Conservation (phyloP, 2,113 vertebrate genomes). For the Protobothrops mucrosquamatus region DNA sequence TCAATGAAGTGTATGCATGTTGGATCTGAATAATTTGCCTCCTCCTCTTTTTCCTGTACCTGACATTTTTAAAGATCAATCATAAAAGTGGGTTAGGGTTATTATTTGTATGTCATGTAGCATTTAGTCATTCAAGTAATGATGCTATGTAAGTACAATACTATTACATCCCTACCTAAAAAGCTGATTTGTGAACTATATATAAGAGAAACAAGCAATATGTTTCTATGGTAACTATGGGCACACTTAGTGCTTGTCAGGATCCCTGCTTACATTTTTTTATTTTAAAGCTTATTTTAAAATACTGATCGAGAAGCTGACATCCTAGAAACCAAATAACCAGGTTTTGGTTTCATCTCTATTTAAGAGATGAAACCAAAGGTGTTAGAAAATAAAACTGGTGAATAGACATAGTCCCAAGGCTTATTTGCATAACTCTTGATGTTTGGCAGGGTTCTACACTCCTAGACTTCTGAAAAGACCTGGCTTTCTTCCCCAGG, state of each 20-base stretch:
- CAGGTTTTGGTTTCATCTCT: background rate
- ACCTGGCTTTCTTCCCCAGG: background rate
- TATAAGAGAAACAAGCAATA: background rate
- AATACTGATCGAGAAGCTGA: background rate
- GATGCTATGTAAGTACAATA: background rate
- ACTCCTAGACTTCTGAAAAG: background rate
- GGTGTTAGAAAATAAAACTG: background rate
- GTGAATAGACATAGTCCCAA: background rate
- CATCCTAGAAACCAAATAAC: background rate
- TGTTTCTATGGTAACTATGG: background rate
- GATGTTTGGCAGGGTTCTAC: background rate
- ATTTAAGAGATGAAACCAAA: background rate
- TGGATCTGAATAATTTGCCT: background rate
- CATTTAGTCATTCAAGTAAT: background rate
- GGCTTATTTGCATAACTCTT: background rate
- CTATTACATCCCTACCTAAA: background rate
- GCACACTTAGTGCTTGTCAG: background rate
- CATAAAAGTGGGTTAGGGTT: background rate
- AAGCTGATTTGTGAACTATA: background rate
- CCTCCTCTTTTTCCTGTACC: background rate
- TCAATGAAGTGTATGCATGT: slow-evolving; percentile 10
- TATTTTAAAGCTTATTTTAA: background rate
- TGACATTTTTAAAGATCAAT: background rate
- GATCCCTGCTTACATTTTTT: background rate
- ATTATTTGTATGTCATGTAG: background rate